These are phyloP conservation scores for Panorpa germanica DNA, from an alignment of 2,888 invertebrate genomes.

Conservation along the genomic window DNA sequence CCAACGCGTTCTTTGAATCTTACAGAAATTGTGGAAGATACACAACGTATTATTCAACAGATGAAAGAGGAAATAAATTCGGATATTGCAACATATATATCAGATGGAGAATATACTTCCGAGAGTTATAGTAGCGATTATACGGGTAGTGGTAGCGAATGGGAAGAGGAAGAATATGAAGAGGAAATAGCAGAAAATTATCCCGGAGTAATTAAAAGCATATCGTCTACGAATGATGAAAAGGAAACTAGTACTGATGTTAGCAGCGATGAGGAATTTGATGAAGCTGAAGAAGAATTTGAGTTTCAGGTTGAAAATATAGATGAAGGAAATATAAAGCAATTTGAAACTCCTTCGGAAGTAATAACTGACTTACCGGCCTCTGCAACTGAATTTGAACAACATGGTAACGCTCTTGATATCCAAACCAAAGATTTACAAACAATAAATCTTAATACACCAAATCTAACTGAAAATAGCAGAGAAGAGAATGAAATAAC, in stretches of 20 bases:
- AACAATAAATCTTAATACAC: slow-evolving; percentile 6
- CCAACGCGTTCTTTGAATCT: slow-evolving; percentile 15
- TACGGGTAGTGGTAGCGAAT: slow-evolving; percentile 14
- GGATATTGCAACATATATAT: slow-evolving; percentile 30
- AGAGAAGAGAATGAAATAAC: slow-evolving; percentile 1
- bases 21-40: slow-evolving; percentile 35
- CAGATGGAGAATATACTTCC: slow-evolving; percentile 14
- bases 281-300: slow-evolving; percentile 21
- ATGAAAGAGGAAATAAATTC: slow-evolving; percentile 44
- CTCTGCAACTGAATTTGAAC: slow-evolving; percentile 11
- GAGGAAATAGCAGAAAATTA: slow-evolving; percentile 19
- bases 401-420: slow-evolving; percentile 15
- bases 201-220: no score
- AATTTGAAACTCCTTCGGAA: slow-evolving; percentile 13
- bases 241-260: slow-evolving; percentile 24
- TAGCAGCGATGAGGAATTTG: slow-evolving; percentile 26
- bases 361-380: slow-evolving; percentile 4
- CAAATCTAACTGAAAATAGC: slow-evolving; percentile 1
- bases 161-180: slow-evolving; percentile 25
- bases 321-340: slow-evolving; percentile 17
- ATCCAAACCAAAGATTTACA: no score
- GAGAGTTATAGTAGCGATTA: slow-evolving; percentile 18
- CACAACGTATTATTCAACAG: slow-evolving; percentile 39
- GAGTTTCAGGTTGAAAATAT: slow-evolving; percentile 22
- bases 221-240: no score